Conservation (phyloP, 1,140 invertebrate species). For the Drosophila lacteicornis region DNA sequence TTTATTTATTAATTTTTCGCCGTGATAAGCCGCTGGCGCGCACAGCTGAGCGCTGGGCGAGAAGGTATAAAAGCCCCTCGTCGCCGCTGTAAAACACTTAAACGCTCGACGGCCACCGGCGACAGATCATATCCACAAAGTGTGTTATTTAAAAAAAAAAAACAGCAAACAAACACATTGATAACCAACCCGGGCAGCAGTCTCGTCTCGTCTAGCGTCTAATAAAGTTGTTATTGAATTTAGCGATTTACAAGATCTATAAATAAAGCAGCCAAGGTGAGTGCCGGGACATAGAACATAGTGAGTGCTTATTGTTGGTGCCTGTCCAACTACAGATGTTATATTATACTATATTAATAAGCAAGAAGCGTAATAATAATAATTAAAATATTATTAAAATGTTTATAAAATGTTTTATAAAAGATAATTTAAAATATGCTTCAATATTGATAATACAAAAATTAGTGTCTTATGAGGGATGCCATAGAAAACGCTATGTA, state of each 20-base stretch:
- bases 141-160: conserved; percentile 14
- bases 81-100: conserved; percentile 61
- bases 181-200: conserved; percentile 7
- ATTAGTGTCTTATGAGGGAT: neutral
- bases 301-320: conserved; percentile 1
- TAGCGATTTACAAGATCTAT: conserved; percentile 61
- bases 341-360: neutral
- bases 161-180: conserved; percentile 18
- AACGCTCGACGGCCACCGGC: conserved; percentile 40
- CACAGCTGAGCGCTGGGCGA: conserved; percentile 28
- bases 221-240: conserved; percentile 52
- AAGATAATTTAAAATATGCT: neutral
- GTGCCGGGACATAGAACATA: conserved; percentile 26
- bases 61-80: conserved; percentile 63
- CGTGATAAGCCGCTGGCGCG: conserved; percentile 51
- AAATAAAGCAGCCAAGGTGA: conserved; percentile 64
- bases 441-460: neutral
- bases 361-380: neutral
- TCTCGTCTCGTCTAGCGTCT: conserved; percentile 15
- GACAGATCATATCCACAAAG: conserved; percentile 40
- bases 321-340: neutral
- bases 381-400: neutral
- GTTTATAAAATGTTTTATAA: neutral
- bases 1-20: conserved; percentile 53
- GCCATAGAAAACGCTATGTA: neutral